Evolutionary conservation across 2,113 vertebrate species (phyloP).

Genomic region (Garra rufa): DNA sequence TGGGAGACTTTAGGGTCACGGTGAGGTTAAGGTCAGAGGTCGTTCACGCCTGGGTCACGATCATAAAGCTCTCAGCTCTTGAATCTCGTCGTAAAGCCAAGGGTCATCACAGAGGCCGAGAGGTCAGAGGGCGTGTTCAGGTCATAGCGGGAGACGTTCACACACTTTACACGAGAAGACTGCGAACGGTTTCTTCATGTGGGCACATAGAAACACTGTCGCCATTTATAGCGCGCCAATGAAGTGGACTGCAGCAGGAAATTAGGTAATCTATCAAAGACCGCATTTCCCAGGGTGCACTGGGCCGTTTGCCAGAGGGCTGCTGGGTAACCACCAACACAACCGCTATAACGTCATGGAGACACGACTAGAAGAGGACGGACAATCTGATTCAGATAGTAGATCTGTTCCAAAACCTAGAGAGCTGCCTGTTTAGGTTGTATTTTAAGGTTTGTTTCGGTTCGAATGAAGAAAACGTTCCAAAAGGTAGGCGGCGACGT

Average conservation of each 20-base stretch:
- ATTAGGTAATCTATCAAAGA: slow-evolving; percentile 33
- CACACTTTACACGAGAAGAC: not conserved
- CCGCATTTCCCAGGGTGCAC: slow-evolving; percentile 57
- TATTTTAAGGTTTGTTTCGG: not conserved
- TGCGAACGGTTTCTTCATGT: slow-evolving; percentile 2
- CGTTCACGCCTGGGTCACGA: slow-evolving; percentile 43
- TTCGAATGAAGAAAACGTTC: not conserved
- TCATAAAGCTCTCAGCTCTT: slow-evolving; percentile 51
- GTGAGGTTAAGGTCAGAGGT: slow-evolving; percentile 47
- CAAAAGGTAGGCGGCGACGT: not conserved
- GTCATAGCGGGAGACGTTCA: not conserved
- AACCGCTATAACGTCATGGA: slow-evolving; percentile 49
- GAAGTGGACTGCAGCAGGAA: slow-evolving; percentile 33
- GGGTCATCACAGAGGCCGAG: not conserved
- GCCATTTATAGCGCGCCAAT: not conserved
- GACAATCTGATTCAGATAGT: not conserved
- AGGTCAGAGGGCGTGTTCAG: slow-evolving; percentile 25
- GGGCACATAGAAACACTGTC: not conserved
- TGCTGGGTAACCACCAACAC: slow-evolving; percentile 47
- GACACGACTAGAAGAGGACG: slow-evolving; percentile 28
- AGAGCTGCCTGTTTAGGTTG: not conserved
- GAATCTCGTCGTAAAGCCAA: slow-evolving; percentile 28
- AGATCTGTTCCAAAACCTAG: not conserved
- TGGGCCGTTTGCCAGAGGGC: slow-evolving; percentile 42
- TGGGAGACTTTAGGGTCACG: slow-evolving; percentile 40